Percentiles rank a stretch among this genome's conserved stretches.
These are phyloP conservation scores for Boleophthalmus pectinirostris DNA, from an alignment of 2,113 vertebrate species.

Conservation along the genomic window DNA sequence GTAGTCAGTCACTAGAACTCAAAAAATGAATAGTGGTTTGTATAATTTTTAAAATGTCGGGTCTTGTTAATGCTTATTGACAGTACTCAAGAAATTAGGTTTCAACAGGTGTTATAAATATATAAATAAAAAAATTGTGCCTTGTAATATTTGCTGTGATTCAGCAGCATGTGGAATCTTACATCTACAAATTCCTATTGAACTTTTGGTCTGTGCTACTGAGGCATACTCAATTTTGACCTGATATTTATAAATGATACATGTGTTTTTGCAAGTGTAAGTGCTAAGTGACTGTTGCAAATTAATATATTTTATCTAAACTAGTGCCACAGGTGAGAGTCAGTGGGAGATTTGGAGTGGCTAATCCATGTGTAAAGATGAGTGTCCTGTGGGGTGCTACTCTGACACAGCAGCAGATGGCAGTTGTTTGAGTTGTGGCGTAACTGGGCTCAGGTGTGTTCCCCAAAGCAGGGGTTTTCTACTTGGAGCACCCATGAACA, in stretches of 20 bases:
- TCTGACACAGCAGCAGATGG: conserved; percentile 62
- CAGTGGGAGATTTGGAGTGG: conserved; percentile 30
- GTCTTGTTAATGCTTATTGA: neutral
- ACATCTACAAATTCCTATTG: too few species aligned
- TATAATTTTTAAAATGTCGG: neutral
- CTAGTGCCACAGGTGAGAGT: conserved; percentile 7
- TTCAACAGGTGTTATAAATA: neutral
- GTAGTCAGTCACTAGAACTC: neutral
- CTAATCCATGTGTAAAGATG: conserved; percentile 59
- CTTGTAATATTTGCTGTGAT: too few species aligned
- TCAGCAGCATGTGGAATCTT: too few species aligned
- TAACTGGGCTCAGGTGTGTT: conserved; percentile 74
- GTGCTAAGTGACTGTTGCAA: neutral
- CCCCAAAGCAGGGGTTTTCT: conserved; percentile 51
- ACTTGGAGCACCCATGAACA: conserved; percentile 35
- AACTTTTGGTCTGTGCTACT: neutral
- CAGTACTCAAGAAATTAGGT: neutral
- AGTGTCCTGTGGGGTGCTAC: conserved; percentile 59
- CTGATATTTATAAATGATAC: neutral
- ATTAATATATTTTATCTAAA: neutral
- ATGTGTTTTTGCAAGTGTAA: neutral
- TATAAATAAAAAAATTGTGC: neutral
- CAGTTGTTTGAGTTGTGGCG: conserved; percentile 54
- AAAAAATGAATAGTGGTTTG: too few species aligned
- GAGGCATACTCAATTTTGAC: neutral